Conservation (phyloP, 2,888 invertebrate species). For the Calephelis perditalis region DNA sequence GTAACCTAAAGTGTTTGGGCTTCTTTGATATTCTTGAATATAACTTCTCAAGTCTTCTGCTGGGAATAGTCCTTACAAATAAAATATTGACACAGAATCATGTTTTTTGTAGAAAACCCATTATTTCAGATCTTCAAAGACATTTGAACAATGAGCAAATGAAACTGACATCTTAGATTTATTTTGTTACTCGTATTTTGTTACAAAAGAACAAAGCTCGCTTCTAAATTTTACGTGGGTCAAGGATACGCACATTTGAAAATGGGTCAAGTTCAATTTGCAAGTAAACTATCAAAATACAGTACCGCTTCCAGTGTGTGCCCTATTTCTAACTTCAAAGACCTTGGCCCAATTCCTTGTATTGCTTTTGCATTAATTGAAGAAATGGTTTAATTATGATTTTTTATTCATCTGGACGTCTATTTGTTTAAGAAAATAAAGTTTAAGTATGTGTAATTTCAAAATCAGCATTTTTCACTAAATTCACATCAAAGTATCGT, state of each 20-base stretch:
- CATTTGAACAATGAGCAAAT: not conserved
- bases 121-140: too few relatives aligned
- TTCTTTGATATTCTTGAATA: too few relatives aligned
- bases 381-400: not conserved
- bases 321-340: slow-evolving; percentile 5
- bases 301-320: not conserved
- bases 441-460: too few relatives aligned
- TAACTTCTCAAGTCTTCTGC: too few relatives aligned
- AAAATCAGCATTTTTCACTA: too few relatives aligned
- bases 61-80: too few relatives aligned
- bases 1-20: too few relatives aligned
- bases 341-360: slow-evolving; percentile 7
- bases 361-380: not conserved
- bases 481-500: too few relatives aligned
- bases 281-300: slow-evolving; percentile 9
- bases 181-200: not conserved
- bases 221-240: not conserved
- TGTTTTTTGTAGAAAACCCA: too few relatives aligned
- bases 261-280: slow-evolving; percentile 1
- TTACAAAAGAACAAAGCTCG: not conserved
- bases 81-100: too few relatives aligned
- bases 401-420: too few relatives aligned
- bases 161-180: not conserved
- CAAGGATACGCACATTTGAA: not conserved
- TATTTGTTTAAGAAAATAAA: too few relatives aligned